A percentile compares a stretch with the other conserved stretches of the same genome.
Evolutionary conservation across 2,888 invertebrate species (phyloP).

Genomic region (Diaperis boleti): DNA sequence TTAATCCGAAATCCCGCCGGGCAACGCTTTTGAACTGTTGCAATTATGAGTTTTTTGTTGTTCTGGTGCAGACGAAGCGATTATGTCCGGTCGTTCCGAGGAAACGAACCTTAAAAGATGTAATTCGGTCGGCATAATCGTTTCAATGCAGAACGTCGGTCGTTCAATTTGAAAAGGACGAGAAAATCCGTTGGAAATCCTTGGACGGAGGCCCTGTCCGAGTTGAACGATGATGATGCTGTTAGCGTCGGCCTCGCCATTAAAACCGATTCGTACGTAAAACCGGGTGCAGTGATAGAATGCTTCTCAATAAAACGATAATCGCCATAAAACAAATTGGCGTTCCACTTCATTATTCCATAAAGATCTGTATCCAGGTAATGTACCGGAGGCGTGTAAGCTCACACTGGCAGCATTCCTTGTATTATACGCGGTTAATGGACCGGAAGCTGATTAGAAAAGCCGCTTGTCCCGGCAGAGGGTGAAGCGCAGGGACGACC

Average conservation of each 20-base stretch:
- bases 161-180: slow-evolving; percentile 22
- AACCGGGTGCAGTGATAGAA: slow-evolving; percentile 15
- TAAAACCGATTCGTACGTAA: slow-evolving; percentile 14
- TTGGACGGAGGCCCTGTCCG: slow-evolving; percentile 10
- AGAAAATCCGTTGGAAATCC: slow-evolving; percentile 20
- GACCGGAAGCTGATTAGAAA: slow-evolving; percentile 53
- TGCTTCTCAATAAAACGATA: slow-evolving; percentile 34
- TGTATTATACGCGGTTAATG: slow-evolving; percentile 51
- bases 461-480: slow-evolving; percentile 37
- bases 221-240: slow-evolving; percentile 5
- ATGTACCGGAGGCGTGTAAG: slow-evolving; percentile 35
- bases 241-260: slow-evolving; percentile 5
- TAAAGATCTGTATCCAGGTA: slow-evolving; percentile 40
- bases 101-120: slow-evolving; percentile 10
- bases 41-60: slow-evolving; percentile 12
- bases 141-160: slow-evolving; percentile 14
- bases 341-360: slow-evolving; percentile 39
- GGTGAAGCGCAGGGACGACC: not conserved
- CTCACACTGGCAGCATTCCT: slow-evolving; percentile 43
- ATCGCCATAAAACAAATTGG: slow-evolving; percentile 40
- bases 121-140: slow-evolving; percentile 19
- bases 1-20: not conserved
- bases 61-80: not conserved
- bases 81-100: slow-evolving; percentile 6
- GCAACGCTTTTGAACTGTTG: not conserved